Percentiles rank a stretch among this genome's conserved stretches.
Evolutionary conservation across 2,797 vertebrate genomes (phyloP).

Genomic region (Poecilia wingei): DNA sequence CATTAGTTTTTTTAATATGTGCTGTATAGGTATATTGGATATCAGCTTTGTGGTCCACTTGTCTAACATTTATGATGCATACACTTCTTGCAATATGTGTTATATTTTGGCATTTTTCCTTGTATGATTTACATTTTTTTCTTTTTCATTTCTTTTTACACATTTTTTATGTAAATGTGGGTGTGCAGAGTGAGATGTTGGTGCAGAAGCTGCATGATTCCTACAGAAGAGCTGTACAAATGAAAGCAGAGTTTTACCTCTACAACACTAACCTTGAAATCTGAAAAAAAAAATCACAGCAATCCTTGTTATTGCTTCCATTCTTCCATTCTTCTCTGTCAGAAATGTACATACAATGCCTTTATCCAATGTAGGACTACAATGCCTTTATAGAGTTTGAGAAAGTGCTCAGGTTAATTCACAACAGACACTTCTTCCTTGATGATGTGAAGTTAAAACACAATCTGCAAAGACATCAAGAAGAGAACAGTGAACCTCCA

Average conservation of each 20-base stretch:
- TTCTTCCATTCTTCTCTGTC: neutral
- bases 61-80: neutral
- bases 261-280: neutral
- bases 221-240: neutral
- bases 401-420: neutral
- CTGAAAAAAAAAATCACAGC: too few species aligned
- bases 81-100: neutral
- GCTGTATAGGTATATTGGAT: neutral
- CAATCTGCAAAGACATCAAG: neutral
- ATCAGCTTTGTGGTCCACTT: neutral
- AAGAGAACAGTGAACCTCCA: neutral
- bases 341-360: neutral
- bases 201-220: neutral
- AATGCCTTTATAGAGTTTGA: neutral
- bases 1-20: neutral
- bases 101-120: neutral
- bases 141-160: neutral
- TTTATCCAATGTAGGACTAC: neutral
- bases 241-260: neutral
- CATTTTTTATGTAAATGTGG: neutral
- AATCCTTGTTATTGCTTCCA: neutral
- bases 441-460: neutral
- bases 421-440: neutral
- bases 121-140: neutral
- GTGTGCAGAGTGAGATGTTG: neutral